phyloP scores from a whole-genome alignment of 2,113 vertebrate genomes.

The Gadus chalcogrammus region DNA sequence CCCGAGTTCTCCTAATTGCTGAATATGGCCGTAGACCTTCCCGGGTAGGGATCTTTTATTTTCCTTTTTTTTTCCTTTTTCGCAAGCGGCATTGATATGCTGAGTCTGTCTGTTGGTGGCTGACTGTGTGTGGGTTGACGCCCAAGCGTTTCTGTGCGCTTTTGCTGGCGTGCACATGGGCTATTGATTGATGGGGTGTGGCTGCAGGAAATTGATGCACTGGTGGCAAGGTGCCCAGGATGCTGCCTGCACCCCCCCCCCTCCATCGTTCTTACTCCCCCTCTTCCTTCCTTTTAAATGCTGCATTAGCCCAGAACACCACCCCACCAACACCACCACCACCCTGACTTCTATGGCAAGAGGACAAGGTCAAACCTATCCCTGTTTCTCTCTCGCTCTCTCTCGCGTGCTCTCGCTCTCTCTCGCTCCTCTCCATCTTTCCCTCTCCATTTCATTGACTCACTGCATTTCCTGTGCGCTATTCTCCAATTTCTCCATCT shows the following conservation, averaged over 20 bases:
- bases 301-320: slow-evolving; percentile 9
- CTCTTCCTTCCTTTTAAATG: slow-evolving; percentile 40
- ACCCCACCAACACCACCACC: slow-evolving; percentile 28
- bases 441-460: slow-evolving; percentile 39
- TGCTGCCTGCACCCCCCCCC: slow-evolving; percentile 30
- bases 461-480: slow-evolving; percentile 57
- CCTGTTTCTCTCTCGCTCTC: not conserved
- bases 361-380: slow-evolving; percentile 1
- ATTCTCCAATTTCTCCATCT: slow-evolving; percentile 8
- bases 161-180: slow-evolving; percentile 11
- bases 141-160: slow-evolving; percentile 23
- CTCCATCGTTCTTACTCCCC: not conserved
- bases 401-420: not conserved
- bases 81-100: too few species aligned
- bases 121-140: slow-evolving; percentile 22
- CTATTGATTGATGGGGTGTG: slow-evolving; percentile 44
- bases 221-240: slow-evolving; percentile 50
- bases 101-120: not conserved
- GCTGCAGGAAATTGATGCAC: slow-evolving; percentile 55
- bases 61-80: too few species aligned
- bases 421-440: slow-evolving; percentile 14
- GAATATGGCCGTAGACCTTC: not conserved
- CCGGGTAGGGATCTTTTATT: slow-evolving; percentile 16
- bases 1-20: not conserved
- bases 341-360: slow-evolving; percentile 4